Evolutionary conservation across 92 coral and sea anemone species (phyloP), one percentile per base, ranked within the genome.

Genomic region (Galaxea fascicularis): DNA sequence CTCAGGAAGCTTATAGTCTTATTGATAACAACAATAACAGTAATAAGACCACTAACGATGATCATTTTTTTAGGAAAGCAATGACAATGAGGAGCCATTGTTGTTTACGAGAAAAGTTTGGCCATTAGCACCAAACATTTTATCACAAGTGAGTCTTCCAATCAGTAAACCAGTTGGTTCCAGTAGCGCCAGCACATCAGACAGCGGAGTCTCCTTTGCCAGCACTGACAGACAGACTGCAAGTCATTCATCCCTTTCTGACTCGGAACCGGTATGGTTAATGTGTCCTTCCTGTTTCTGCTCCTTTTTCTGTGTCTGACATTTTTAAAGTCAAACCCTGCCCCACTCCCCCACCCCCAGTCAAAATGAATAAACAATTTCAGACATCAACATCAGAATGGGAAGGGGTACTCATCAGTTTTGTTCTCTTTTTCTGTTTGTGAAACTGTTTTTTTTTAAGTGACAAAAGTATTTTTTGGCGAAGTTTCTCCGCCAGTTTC

Each of bases 41-140:
- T 20, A 10, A 15, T 29, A 29, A 70, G 17, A 14, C 49, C 13
- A 15, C 0, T 24, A 16, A 69, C 15, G n/a, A 45, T 22, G 26
- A 16, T 49, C 8, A 41, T 10, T 26, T 16, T 83, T 47, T 17
- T n/a, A 91, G 94, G 83, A 77, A 15, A 72, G 81, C 57, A 89
- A 85, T 80, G 90, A 91, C 51, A 49, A 44, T 27, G 95, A 91
- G 31, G 95, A 91, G 15, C 95, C 92, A 27, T 45, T 85, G 10
- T 62, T 88, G 67, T 85, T 84, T 49, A 52, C 85, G 58, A 84
- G 92, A 76, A 79, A 79, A 84, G 92, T 30, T 71, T 78, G 87
- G 73, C 81, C 77, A 27, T 31, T 83, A 45, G 60, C 79, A 16
- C 63, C 73, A 63, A 29, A 27, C 15, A 63, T 65, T 63, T 64